phyloP scores from a whole-genome alignment of 2,113 vertebrate genomes.

The Malaclemys terrapin region DNA sequence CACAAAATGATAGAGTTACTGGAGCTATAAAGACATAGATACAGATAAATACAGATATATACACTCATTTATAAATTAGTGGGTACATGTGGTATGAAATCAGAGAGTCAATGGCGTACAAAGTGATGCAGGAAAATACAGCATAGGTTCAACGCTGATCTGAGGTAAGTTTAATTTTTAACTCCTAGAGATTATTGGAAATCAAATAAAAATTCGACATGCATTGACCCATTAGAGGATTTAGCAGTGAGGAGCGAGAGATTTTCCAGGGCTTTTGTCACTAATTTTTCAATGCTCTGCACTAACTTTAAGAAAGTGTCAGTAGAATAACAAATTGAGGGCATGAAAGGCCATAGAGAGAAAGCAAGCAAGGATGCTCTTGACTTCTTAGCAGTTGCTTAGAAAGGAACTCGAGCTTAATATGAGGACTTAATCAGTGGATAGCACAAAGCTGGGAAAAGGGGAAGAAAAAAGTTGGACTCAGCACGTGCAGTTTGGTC shows the following conservation, averaged over 20 bases:
- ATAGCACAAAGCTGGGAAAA: slow-evolving; percentile 68
- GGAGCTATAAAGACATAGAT: slow-evolving; percentile 49
- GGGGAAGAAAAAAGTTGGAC: slow-evolving; percentile 44
- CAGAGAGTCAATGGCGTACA: background rate
- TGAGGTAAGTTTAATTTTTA: slow-evolving; percentile 37
- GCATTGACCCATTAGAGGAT: slow-evolving; percentile 78
- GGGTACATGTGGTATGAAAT: slow-evolving; percentile 61
- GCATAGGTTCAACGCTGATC: slow-evolving; percentile 35
- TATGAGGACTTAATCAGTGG: slow-evolving; percentile 57
- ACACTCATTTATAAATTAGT: slow-evolving; percentile 65
- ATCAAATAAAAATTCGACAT: slow-evolving; percentile 66
- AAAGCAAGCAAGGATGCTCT: slow-evolving; percentile 80
- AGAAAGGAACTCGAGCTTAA: slow-evolving; percentile 77
- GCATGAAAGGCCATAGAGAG: slow-evolving; percentile 78
- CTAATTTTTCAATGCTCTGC: slow-evolving; percentile 67
- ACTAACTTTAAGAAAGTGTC: slow-evolving; percentile 77
- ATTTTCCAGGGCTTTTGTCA: slow-evolving; percentile 77
- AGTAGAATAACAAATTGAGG: slow-evolving; percentile 76
- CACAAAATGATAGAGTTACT: slow-evolving; percentile 60
- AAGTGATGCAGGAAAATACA: slow-evolving; percentile 27
- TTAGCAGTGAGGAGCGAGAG: slow-evolving; percentile 72
- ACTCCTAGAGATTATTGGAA: slow-evolving; percentile 54
- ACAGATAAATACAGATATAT: slow-evolving; percentile 45
- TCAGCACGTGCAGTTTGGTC: slow-evolving; percentile 66
- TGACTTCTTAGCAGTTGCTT: slow-evolving; percentile 82